These are phyloP conservation scores for Ormyrus pomaceus DNA, from an alignment of 2,888 invertebrate genomes.

Conservation along the genomic window DNA sequence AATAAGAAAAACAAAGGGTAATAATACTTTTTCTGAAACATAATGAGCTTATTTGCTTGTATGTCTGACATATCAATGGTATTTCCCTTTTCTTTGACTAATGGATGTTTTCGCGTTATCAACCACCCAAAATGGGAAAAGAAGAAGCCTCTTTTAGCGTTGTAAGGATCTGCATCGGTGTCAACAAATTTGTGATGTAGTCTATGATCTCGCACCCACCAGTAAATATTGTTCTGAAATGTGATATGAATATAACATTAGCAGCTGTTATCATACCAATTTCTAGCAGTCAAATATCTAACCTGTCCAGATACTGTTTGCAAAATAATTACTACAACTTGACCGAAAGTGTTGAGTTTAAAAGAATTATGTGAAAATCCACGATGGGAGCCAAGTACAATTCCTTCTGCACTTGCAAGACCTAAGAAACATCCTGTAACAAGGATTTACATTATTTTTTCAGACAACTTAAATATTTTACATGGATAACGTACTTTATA, in stretches of 20 bases:
- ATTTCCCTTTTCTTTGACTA: conserved; percentile 79
- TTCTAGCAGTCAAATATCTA: not conserved
- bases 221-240: conserved; percentile 23
- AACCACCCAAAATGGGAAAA: conserved; percentile 93
- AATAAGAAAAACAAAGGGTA: conserved; percentile 77
- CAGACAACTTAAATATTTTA: not conserved
- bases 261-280: too few species aligned
- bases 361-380: conserved; percentile 58
- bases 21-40: conserved; percentile 71
- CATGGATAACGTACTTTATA: not conserved
- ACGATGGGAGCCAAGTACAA: conserved; percentile 59
- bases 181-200: conserved; percentile 88
- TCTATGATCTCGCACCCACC: conserved; percentile 87
- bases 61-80: conserved; percentile 59
- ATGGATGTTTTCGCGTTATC: conserved; percentile 86
- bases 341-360: conserved; percentile 51
- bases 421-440: not conserved
- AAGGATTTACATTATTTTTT: not conserved
- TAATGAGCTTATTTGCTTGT: too few species aligned
- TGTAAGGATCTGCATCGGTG: conserved; percentile 88
- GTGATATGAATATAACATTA: not conserved
- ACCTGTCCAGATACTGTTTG: conserved; percentile 62
- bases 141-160: conserved; percentile 88
- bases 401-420: not conserved
- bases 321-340: conserved; percentile 50